Base-by-base conservation (phyloP, 2,113 vertebrate genomes). In the Motacilla tschutschensis region DNA sequence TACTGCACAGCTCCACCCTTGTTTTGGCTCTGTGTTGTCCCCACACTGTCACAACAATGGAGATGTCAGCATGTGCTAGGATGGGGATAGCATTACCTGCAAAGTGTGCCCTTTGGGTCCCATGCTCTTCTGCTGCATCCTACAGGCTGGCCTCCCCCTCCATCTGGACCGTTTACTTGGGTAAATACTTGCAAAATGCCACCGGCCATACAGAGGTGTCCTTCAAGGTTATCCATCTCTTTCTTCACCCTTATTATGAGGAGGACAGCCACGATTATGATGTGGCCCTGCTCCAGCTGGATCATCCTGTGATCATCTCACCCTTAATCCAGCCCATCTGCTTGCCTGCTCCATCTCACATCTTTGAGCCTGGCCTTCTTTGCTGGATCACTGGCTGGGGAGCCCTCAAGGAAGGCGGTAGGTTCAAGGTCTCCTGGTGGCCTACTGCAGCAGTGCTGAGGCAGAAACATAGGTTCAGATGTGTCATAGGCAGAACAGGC, bases 321-420 rank as follows among this genome's bases (percentile, higher is more conserved):
- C 72, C 97, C 12, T 76, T 97, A 7, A 97, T 98, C 57, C 96
- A 90, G 66, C 98, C 98, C 1, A 95, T 97, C 89, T 99, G 99
- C 89, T 96, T 99, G 87, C 99, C 99, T 1, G 94, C 98, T 1
- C 95, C 94, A 43, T 98, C 98, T 29, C 99, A 99, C 62, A 92
- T 97, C 92, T 98, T 99, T 57, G 97, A 98, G 69, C 96, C 98
- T 0, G 98, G 98, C 46, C 97, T 97, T 83, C 94, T 97, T 36
- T 99, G 99, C 96, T 99, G 98, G 99, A 98, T 99, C 88, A 98
- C 98, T 0, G 98, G 98, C 88, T 99, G 99, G 99, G 99, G 98
- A 11, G 95, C 98, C 21, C 96, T 97, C 22, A 95, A 87, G 2
- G 99, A 99, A 92, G 97, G 98, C 0, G 98, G 99, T 99, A 94